Evolutionary conservation across 2,113 vertebrate species (phyloP).

Genomic region (Dipodomys spectabilis): DNA sequence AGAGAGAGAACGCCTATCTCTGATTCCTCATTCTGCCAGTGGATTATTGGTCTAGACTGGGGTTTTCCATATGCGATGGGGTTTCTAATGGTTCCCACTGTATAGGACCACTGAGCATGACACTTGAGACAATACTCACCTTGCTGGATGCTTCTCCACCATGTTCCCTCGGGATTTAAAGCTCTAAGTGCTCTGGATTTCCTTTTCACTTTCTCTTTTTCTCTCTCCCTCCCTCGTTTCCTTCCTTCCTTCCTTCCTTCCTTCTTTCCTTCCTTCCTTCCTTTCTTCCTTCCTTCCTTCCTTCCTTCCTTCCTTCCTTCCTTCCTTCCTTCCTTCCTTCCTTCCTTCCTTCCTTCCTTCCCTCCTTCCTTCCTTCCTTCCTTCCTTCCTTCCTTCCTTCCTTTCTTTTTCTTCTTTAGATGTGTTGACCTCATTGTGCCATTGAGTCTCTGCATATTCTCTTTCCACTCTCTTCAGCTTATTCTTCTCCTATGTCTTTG

Average conservation of each 20-base stretch:
- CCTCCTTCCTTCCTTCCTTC: too few relatives aligned
- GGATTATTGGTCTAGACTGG: not conserved
- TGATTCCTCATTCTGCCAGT: too few relatives aligned
- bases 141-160: not conserved
- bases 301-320: too few relatives aligned
- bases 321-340: too few relatives aligned
- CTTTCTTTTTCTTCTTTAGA: not conserved
- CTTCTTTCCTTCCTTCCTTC: too few relatives aligned
- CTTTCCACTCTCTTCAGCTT: not conserved
- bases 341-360: too few relatives aligned
- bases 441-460: not conserved
- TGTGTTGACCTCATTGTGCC: not conserved
- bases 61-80: not conserved
- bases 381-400: too few relatives aligned
- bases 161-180: accelerated
- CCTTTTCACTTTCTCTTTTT: not conserved
- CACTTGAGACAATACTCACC: accelerated
- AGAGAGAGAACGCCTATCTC: too few relatives aligned
- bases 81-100: not conserved
- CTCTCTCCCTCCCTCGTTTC: too few relatives aligned
- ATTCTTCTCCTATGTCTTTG: not conserved
- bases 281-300: too few relatives aligned
- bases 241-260: too few relatives aligned
- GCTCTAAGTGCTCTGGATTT: not conserved
- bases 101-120: not conserved